Percentiles rank a stretch among this genome's conserved stretches.
These are phyloP conservation scores for Pseudomyrmex sp. DNA, from an alignment of 1,140 invertebrate species.

Conservation along the genomic window DNA sequence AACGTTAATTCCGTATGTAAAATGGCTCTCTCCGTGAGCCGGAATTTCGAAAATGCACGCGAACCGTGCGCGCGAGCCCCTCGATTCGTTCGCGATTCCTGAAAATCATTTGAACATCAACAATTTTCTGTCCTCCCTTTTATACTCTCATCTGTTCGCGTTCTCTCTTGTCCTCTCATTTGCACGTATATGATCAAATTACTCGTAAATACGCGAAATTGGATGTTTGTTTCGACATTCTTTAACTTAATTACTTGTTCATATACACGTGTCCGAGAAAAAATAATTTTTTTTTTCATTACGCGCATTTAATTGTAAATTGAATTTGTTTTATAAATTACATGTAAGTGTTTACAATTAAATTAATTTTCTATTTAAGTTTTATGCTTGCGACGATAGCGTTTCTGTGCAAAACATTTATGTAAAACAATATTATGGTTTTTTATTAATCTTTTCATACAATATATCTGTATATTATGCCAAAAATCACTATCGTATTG, in stretches of 20 bases:
- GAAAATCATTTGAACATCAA: constrained; percentile 53
- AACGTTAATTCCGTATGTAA: constrained; percentile 59
- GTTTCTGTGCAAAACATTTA: background rate
- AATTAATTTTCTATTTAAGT: constrained; percentile 1
- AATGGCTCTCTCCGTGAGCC: constrained; percentile 37
- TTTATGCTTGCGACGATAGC: background rate
- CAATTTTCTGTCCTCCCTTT: constrained; percentile 35
- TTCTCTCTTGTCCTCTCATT: constrained; percentile 49
- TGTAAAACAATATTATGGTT: background rate
- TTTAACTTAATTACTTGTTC: constrained; percentile 46
- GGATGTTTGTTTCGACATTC: constrained; percentile 41
- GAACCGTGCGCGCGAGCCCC: constrained; percentile 43
- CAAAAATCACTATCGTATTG: background rate
- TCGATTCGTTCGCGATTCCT: constrained; percentile 50
- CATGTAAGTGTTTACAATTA: too few relatives aligned
- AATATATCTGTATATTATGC: constrained; percentile 1
- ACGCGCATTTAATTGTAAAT: constrained; percentile 2
- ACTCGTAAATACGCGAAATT: constrained; percentile 38
- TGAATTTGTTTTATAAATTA: background rate
- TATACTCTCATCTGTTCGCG: background rate
- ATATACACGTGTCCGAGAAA: background rate
- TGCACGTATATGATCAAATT: constrained; percentile 28
- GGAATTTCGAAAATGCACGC: constrained; percentile 58
- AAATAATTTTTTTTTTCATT: background rate
- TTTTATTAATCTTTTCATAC: background rate